phyloP scores from a whole-genome alignment of 2,888 invertebrate genomes.

The Elegia similella region DNA sequence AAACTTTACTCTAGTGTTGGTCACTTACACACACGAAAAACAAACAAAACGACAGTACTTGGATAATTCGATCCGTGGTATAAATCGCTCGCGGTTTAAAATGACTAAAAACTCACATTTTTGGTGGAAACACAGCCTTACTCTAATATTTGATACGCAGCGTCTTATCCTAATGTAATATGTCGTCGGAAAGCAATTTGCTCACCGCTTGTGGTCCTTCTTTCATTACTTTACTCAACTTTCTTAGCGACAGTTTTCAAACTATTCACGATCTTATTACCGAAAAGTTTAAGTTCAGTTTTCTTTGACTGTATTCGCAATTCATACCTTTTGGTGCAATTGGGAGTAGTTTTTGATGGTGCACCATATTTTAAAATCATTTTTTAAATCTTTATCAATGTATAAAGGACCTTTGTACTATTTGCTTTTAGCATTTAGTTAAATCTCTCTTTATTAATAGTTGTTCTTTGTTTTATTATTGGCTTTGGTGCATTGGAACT shows the following conservation, averaged over 20 bases:
- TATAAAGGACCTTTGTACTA: too few relatives aligned
- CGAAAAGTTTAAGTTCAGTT: neutral
- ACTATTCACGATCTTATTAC: neutral
- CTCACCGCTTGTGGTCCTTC: slow-evolving; percentile 68
- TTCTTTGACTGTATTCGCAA: neutral
- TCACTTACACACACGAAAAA: too few relatives aligned
- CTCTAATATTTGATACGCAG: neutral
- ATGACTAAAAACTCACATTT: too few relatives aligned
- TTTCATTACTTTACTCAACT: slow-evolving; percentile 52
- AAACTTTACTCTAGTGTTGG: too few relatives aligned
- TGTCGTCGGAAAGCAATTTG: slow-evolving; percentile 79
- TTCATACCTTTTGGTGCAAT: neutral
- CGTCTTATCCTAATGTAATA: slow-evolving; percentile 61
- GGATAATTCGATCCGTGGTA: too few relatives aligned
- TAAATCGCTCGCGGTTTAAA: too few relatives aligned
- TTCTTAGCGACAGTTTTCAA: neutral
- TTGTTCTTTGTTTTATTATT: too few relatives aligned
- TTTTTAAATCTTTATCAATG: neutral
- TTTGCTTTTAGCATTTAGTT: too few relatives aligned
- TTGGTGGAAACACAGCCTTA: too few relatives aligned
- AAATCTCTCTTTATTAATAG: too few relatives aligned
- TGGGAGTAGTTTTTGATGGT: neutral
- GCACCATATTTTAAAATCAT: neutral
- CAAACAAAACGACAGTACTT: too few relatives aligned
- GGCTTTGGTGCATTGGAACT: too few relatives aligned